Evolutionary conservation across 1,140 invertebrate genomes (phyloP).

Genomic region (Galleria mellonella): DNA sequence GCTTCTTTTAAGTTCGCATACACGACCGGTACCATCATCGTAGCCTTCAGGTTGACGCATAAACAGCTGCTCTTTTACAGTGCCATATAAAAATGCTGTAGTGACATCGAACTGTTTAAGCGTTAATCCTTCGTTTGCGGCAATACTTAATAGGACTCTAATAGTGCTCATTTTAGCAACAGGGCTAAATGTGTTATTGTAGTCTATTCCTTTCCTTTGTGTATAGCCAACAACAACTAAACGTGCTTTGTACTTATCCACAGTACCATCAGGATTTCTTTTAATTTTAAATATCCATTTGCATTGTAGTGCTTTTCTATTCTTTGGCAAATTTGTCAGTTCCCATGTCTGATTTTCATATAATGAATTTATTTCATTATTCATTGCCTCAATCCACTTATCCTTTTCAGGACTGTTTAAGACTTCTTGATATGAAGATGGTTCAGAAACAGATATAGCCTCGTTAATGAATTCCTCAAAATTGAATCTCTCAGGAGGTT

Average conservation of each 20-base stretch:
- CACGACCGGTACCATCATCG: constrained; percentile 22
- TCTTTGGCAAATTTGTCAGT: constrained; percentile 18
- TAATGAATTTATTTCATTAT: too few relatives aligned
- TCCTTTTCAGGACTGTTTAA: constrained; percentile 17
- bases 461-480: not conserved
- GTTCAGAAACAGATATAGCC: not conserved
- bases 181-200: constrained; percentile 40
- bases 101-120: too few relatives aligned
- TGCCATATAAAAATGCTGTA: constrained; percentile 52
- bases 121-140: constrained; percentile 5
- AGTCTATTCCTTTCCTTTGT: constrained; percentile 35
- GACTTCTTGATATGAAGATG: constrained; percentile 10
- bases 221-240: constrained; percentile 42
- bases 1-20: constrained; percentile 23
- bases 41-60: constrained; percentile 7
- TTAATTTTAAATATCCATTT: constrained; percentile 58
- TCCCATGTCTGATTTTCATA: too few relatives aligned
- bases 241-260: constrained; percentile 48
- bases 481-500: too few relatives aligned
- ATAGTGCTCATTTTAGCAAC: constrained; percentile 16
- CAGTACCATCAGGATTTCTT: constrained; percentile 22
- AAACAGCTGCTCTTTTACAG: constrained; percentile 36
- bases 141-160: constrained; percentile 3
- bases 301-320: constrained; percentile 25
- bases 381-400: constrained; percentile 18